Conservation (phyloP, 1,140 invertebrate species). For the Drosophila gunungcola region DNA sequence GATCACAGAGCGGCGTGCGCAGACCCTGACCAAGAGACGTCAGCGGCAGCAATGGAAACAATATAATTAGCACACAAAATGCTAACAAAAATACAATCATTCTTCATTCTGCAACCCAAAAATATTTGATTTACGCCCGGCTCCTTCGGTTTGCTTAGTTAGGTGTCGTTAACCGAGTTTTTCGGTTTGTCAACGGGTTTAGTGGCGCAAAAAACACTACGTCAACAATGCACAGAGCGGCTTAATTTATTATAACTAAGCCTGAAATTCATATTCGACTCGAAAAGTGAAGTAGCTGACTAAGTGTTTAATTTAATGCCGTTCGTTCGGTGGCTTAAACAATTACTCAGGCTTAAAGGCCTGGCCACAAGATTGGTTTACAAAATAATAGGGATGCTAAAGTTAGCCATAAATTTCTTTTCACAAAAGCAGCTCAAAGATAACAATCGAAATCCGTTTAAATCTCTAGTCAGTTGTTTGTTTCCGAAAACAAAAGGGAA, state of each 20-base stretch:
- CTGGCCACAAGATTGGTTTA: slow-evolving; percentile 1
- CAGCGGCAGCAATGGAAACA: slow-evolving; percentile 33
- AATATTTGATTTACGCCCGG: slow-evolving; percentile 12
- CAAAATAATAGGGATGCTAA: neutral
- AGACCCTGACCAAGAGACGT: slow-evolving; percentile 58
- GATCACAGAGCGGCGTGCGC: slow-evolving; percentile 68
- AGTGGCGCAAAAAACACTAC: slow-evolving; percentile 12
- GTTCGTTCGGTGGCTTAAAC: slow-evolving; percentile 22
- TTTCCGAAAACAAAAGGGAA: neutral
- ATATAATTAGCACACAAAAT: slow-evolving; percentile 49
- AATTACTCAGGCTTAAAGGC: slow-evolving; percentile 3
- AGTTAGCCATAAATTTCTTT: slow-evolving; percentile 8
- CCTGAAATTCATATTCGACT: slow-evolving; percentile 26
- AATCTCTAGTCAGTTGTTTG: neutral
- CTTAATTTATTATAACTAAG: slow-evolving; percentile 65
- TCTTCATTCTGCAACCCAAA: slow-evolving; percentile 17
- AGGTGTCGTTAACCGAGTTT: slow-evolving; percentile 20
- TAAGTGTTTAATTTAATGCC: slow-evolving; percentile 51
- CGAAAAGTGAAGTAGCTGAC: slow-evolving; percentile 8
- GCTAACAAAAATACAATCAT: slow-evolving; percentile 35
- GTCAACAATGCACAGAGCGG: slow-evolving; percentile 14
- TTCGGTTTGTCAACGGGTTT: slow-evolving; percentile 41
- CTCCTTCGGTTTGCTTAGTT: slow-evolving; percentile 8
- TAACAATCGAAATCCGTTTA: slow-evolving; percentile 2
- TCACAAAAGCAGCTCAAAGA: slow-evolving; percentile 1